Conservation (phyloP, 2,888 invertebrate genomes). For the Apotomis capreana region DNA sequence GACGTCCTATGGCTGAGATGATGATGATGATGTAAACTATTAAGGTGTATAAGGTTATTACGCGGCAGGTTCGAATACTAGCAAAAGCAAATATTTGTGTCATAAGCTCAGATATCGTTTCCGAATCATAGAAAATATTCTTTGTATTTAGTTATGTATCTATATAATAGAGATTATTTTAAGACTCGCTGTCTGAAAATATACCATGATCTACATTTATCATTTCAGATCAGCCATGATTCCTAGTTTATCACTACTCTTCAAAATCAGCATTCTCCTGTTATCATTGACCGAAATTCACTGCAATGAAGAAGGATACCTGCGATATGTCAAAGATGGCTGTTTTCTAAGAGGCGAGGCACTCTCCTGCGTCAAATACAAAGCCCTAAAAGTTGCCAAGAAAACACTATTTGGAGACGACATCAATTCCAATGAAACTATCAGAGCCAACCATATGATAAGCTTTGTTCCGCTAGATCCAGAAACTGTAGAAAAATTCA, state of each 20-base stretch:
- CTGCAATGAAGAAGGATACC: conserved; percentile 68
- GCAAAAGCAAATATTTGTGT: too few relatives aligned
- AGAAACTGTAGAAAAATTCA: conserved; percentile 61
- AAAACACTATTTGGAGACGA: conserved; percentile 70
- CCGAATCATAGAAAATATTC: too few relatives aligned
- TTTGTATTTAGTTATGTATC: too few relatives aligned
- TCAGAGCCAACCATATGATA: conserved; percentile 66
- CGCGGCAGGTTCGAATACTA: too few relatives aligned
- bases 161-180: too few relatives aligned
- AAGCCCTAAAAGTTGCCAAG: conserved; percentile 74
- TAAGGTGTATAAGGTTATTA: too few relatives aligned
- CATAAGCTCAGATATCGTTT: too few relatives aligned
- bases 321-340: conserved; percentile 73
- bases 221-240: conserved; percentile 35
- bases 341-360: conserved; percentile 73
- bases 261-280: conserved; percentile 51
- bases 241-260: conserved; percentile 21
- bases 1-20: too few relatives aligned
- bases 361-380: conserved; percentile 73
- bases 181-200: too few relatives aligned
- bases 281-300: conserved; percentile 47
- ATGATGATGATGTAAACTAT: too few relatives aligned
- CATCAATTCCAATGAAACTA: conserved; percentile 65
- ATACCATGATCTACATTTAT: neutral
- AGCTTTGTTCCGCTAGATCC: conserved; percentile 73